phyloP scores from a whole-genome alignment of 2,888 invertebrate species.

The Laspeyria flexula region DNA sequence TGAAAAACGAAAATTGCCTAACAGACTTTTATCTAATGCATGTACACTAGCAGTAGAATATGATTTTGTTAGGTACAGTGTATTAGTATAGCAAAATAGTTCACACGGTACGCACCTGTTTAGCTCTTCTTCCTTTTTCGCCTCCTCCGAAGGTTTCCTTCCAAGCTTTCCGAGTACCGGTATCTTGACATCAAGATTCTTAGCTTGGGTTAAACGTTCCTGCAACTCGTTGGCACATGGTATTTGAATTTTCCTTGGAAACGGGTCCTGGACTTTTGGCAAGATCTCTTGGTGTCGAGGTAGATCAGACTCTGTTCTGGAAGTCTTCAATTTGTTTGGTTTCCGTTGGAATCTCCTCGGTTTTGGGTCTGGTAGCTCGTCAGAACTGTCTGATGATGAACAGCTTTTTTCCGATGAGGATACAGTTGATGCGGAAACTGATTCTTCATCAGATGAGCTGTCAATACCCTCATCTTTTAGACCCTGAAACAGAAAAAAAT shows the following conservation, averaged over 20 bases:
- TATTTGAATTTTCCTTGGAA: constrained; percentile 57
- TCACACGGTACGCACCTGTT: constrained; percentile 31
- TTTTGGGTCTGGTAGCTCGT: constrained; percentile 70
- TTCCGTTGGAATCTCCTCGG: constrained; percentile 73
- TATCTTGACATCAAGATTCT: constrained; percentile 66
- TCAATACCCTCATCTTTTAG: constrained; percentile 84
- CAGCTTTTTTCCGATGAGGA: constrained; percentile 82
- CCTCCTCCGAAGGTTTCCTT: constrained; percentile 68
- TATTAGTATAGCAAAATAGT: not conserved
- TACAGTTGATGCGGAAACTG: constrained; percentile 73
- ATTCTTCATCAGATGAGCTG: constrained; percentile 83
- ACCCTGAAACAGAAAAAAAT: constrained; percentile 62
- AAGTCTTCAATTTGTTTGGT: constrained; percentile 75
- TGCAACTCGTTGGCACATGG: constrained; percentile 63
- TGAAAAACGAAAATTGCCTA: no score
- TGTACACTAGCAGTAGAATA: not conserved
- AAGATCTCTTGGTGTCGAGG: constrained; percentile 61
- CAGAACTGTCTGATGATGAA: constrained; percentile 79
- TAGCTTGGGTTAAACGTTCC: constrained; percentile 66
- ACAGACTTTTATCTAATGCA: no score
- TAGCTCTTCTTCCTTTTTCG: constrained; percentile 68
- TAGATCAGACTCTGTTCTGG: constrained; percentile 79
- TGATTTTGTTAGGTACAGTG: not conserved
- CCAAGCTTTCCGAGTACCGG: constrained; percentile 73
- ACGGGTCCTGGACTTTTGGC: constrained; percentile 54